These are phyloP conservation scores for Atopsyche davidsoni DNA, from an alignment of 1,140 invertebrate species.

Conservation along the genomic window DNA sequence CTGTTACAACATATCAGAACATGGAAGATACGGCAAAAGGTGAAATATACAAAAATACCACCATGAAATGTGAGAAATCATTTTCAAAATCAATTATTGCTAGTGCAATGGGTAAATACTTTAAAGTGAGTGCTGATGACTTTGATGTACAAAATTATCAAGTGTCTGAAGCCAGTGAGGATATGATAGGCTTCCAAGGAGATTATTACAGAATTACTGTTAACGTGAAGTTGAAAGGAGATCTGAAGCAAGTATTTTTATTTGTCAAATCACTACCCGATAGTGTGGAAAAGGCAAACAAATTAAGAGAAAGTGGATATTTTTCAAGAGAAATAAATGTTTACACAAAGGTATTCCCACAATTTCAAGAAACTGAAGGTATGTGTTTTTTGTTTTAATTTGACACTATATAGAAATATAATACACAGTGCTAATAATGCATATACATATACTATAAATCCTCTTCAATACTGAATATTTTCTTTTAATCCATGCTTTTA, in stretches of 20 bases:
- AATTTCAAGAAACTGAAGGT: slow-evolving; percentile 13
- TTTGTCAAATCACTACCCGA: slow-evolving; percentile 10
- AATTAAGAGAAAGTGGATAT: slow-evolving; percentile 11
- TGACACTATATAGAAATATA: too few species aligned
- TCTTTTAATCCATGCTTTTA: too few species aligned
- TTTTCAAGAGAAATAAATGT: slow-evolving; percentile 11
- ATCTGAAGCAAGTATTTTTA: not conserved
- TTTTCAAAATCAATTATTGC: too few species aligned
- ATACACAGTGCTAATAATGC: too few species aligned
- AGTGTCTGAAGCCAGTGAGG: slow-evolving; percentile 1
- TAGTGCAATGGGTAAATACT: too few species aligned
- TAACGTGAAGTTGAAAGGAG: not conserved
- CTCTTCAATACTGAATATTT: too few species aligned
- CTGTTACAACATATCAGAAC: too few species aligned
- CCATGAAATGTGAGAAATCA: too few species aligned
- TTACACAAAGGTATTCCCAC: slow-evolving; percentile 8
- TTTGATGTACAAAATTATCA: not conserved
- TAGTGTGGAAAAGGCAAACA: slow-evolving; percentile 10
- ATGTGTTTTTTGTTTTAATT: slow-evolving; percentile 3
- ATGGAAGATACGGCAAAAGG: too few species aligned
- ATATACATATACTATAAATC: too few species aligned
- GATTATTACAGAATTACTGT: slow-evolving; percentile 10
- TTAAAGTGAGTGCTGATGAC: too few species aligned
- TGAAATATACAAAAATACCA: too few species aligned
- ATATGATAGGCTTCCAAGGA: slow-evolving; percentile 6